Evolutionary conservation across 1,140 invertebrate genomes (phyloP).

Genomic region (Drosophila sucinea): DNA sequence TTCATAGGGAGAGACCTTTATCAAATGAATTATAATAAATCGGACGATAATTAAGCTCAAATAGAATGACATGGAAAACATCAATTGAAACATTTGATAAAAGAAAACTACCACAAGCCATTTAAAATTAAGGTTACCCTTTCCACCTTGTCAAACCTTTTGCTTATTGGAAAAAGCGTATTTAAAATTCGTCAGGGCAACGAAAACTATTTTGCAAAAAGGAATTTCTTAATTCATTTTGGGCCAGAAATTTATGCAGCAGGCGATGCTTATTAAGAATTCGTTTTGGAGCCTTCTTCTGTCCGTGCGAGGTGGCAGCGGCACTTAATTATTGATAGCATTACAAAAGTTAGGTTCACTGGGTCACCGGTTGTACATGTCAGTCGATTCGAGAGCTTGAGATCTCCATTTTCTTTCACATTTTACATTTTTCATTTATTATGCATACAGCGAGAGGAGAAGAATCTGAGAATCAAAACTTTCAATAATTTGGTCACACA

Average conservation of each 20-base stretch:
- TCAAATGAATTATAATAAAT: no score
- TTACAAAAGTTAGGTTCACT: conserved; percentile 71
- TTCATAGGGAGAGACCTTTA: no score
- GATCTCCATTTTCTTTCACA: conserved; percentile 48
- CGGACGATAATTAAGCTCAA: no score
- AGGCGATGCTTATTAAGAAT: conserved; percentile 75
- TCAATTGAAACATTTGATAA: no score
- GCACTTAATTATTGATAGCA: conserved; percentile 81
- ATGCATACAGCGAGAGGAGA: conserved; percentile 9
- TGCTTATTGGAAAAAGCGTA: neutral
- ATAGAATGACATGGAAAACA: no score
- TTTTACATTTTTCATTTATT: conserved; percentile 33
- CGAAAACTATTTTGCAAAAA: conserved; percentile 20
- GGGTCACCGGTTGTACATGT: conserved; percentile 62
- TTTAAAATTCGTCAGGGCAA: neutral
- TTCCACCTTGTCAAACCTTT: no score
- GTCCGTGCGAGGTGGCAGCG: conserved; percentile 68
- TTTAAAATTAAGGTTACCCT: no score
- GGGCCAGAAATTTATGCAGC: conserved; percentile 72
- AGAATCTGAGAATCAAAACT: neutral
- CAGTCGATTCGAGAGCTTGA: conserved; percentile 27
- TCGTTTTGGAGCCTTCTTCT: conserved; percentile 45
- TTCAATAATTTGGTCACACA: conserved; percentile 26
- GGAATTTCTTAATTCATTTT: conserved; percentile 50
- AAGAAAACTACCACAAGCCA: no score